Evolutionary conservation across 2,797 vertebrate genomes (phyloP).

Genomic region (Chaetodon trifasciatus): DNA sequence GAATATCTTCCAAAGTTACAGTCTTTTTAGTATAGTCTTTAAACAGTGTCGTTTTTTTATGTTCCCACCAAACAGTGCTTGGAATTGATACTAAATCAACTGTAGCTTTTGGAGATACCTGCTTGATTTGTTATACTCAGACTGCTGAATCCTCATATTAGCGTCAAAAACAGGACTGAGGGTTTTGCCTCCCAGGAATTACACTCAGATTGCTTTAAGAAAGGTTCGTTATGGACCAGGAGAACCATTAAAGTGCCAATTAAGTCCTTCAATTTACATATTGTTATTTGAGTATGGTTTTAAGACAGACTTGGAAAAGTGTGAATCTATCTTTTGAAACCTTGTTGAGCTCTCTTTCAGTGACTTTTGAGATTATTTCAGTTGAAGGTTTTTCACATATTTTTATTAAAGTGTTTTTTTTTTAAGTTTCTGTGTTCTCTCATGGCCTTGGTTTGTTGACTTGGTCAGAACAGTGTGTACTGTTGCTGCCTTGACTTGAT

Average conservation of each 20-base stretch:
- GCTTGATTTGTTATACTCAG: background rate
- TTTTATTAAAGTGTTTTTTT: background rate
- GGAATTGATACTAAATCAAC: background rate
- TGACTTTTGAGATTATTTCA: conserved; percentile 14
- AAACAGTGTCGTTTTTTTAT: background rate
- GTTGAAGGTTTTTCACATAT: background rate
- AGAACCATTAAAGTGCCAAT: background rate
- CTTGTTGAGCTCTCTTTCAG: background rate
- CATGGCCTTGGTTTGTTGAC: background rate
- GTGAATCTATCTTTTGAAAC: conserved; percentile 1
- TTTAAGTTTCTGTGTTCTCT: conserved; percentile 26
- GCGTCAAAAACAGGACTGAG: background rate
- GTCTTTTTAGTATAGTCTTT: background rate
- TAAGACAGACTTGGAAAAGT: background rate
- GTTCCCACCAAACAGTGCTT: background rate
- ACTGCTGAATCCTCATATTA: background rate
- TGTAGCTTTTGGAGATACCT: background rate
- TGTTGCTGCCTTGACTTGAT: conserved; percentile 24
- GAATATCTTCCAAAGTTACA: background rate
- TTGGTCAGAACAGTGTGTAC: conserved; percentile 14
- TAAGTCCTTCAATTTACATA: background rate
- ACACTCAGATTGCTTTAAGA: background rate
- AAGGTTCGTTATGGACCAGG: background rate
- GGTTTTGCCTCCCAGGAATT: background rate
- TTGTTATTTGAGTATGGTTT: background rate